Evolutionary conservation across 2,113 vertebrate species (phyloP).

Genomic region (Microcebus tavaratra): DNA sequence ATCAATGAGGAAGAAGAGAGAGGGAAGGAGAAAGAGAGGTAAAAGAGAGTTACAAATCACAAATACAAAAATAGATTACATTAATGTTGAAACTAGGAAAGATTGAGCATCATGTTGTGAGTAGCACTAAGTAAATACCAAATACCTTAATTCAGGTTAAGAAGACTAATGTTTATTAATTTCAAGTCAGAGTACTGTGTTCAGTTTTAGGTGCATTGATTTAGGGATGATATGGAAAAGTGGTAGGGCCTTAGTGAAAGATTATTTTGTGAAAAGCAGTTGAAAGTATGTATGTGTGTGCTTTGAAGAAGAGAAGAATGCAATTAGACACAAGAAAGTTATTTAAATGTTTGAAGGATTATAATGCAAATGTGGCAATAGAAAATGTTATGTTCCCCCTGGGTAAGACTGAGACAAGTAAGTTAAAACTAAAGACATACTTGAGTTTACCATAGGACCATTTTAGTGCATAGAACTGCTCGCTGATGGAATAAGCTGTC

Average conservation of each 20-base stretch:
- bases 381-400: neutral
- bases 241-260: neutral
- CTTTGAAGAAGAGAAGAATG: neutral
- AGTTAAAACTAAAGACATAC: neutral
- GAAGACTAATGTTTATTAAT: neutral
- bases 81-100: neutral
- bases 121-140: neutral
- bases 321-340: neutral
- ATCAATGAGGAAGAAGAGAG: neutral
- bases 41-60: neutral
- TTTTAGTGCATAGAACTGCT: neutral
- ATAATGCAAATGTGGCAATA: neutral
- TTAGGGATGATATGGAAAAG: neutral
- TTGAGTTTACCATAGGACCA: neutral
- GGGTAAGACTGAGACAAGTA: neutral
- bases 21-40: neutral
- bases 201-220: neutral
- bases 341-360: neutral
- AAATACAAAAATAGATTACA: neutral
- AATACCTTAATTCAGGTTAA: neutral
- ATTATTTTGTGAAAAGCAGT: neutral
- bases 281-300: neutral
- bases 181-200: neutral
- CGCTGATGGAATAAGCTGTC: neutral
- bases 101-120: neutral